phyloP scores from a whole-genome alignment of 2,888 invertebrate genomes.

The Morpho helenor region DNA sequence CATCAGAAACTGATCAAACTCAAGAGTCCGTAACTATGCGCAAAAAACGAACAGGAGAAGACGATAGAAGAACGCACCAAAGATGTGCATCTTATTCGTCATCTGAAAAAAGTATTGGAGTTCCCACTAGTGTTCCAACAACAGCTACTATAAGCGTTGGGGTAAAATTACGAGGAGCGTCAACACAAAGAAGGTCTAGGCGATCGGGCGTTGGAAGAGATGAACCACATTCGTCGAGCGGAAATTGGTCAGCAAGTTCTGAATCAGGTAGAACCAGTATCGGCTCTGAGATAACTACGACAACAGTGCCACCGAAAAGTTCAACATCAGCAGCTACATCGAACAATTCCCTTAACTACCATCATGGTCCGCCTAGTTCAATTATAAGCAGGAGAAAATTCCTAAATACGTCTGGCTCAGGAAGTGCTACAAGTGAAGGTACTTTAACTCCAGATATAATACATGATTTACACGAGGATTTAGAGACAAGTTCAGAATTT shows the following conservation, averaged over 20 bases:
- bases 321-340: conserved; percentile 84
- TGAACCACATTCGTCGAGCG: conserved; percentile 93
- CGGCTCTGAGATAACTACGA: conserved; percentile 88
- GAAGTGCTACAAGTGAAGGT: conserved; percentile 91
- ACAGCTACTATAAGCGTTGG: conserved; percentile 79
- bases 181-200: conserved; percentile 84
- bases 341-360: conserved; percentile 83
- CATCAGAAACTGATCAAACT: conserved; percentile 78
- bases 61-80: conserved; percentile 85
- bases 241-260: conserved; percentile 97
- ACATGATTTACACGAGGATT: conserved; percentile 88
- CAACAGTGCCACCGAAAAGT: conserved; percentile 84
- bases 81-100: conserved; percentile 89
- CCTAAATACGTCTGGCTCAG: conserved; percentile 87
- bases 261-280: conserved; percentile 92
- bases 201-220: conserved; percentile 84
- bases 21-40: conserved; percentile 84
- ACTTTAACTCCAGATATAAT: conserved; percentile 91
- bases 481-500: conserved; percentile 93
- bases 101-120: conserved; percentile 83
- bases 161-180: conserved; percentile 88
- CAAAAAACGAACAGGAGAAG: conserved; percentile 79
- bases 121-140: conserved; percentile 73
- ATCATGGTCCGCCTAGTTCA: conserved; percentile 83
- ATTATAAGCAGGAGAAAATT: conserved; percentile 83